Base-by-base conservation (phyloP, 2,888 invertebrate genomes). In the Morpho achilles region DNA sequence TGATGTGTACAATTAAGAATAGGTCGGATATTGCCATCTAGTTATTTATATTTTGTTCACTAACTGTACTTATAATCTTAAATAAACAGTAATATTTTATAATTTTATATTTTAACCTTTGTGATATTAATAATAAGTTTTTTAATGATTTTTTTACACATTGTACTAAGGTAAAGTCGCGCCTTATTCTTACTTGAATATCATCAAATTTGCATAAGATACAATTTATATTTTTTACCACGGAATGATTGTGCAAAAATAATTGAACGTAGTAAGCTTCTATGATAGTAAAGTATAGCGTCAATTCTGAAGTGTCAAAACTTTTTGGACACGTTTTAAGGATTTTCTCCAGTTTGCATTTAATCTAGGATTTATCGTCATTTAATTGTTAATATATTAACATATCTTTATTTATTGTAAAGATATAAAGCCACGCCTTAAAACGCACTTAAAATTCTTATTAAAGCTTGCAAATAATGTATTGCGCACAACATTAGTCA, bases 251-350 rank as follows among this genome's bases (percentile, higher is more conserved):
- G n/a, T 44, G 9, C 41, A 50, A 41, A 16, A 16, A 7, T 8
- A 8, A 16, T 50, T 40, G 40, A 41, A 41, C 41, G 50, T 50
- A 50, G 22, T 10, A 47, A 50, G 50, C 41, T 50, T 41, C 16
- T 50, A 8, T 32, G 9, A 41, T 41, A 41, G 23, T 9, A 16
- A 50, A 2, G 16, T 56, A 59, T 58, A 52, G 58, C 56, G 67
- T 68, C 67, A 65, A 66, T 68, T 68, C 67, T 64, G 70, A 75
- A 74, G 82, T 84, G 83, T 83, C 83, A 84, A 84, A 83, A 78
- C n/a, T 80, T 79, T 78, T 77, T 60, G 5, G 77, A 77, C 76
- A 76, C 77, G 60, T 75, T 78, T 76, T 72, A 67, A 66, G 66
- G 65, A 64, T 62, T 63, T 63, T 56, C 60, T 58, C 62, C 61